These are phyloP conservation scores for Trichogramma evanescens DNA, from an alignment of 2,888 invertebrate genomes.

Conservation along the genomic window DNA sequence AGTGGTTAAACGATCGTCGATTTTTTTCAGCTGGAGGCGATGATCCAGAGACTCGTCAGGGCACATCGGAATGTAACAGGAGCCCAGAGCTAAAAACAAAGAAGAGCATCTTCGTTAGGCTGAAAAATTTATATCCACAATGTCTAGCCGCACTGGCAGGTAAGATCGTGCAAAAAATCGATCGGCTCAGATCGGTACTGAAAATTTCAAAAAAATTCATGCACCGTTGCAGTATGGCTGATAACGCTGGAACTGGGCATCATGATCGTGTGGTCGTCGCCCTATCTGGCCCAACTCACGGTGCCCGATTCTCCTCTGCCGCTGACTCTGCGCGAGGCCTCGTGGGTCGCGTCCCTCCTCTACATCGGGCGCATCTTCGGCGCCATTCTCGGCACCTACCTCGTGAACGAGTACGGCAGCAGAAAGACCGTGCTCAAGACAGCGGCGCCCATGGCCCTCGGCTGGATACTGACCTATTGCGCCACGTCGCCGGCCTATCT, in stretches of 20 bases:
- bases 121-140: too few species aligned
- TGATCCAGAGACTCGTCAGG: too few species aligned
- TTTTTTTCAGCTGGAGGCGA: too few species aligned
- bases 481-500: constrained; percentile 27
- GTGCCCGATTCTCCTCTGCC: constrained; percentile 22
- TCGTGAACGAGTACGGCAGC: constrained; percentile 26
- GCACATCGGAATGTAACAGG: too few species aligned
- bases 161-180: too few species aligned
- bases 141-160: too few species aligned
- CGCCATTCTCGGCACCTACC: constrained; percentile 26
- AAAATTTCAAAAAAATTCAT: too few species aligned
- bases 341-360: constrained; percentile 33
- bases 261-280: constrained; percentile 32
- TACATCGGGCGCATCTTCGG: constrained; percentile 30
- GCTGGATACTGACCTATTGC: constrained; percentile 27
- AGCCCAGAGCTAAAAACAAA: too few species aligned
- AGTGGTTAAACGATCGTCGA: too few species aligned
- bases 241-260: constrained; percentile 29
- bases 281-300: constrained; percentile 30
- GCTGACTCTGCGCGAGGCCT: constrained; percentile 26
- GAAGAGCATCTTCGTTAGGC: too few species aligned
- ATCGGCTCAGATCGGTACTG: too few species aligned
- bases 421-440: constrained; percentile 27
- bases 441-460: constrained; percentile 26
- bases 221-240: constrained; percentile 25